Base-by-base conservation (phyloP, 1,140 invertebrate species). In the Contarinia nasturtii region DNA sequence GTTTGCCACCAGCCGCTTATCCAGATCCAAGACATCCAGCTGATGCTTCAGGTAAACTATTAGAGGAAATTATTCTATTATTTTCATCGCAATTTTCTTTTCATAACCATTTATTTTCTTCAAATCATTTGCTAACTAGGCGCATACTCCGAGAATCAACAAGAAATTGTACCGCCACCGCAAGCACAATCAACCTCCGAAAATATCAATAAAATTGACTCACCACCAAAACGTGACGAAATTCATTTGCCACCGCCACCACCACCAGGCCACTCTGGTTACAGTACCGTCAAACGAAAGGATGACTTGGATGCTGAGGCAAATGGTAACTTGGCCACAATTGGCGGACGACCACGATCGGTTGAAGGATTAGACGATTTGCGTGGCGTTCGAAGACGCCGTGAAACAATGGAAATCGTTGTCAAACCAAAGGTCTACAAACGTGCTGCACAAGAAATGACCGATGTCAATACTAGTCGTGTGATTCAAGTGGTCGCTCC, bases 401-500 rank as follows among this genome's bases (percentile, higher is more conserved):
- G 78, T 57, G 52, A 68, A 52, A 71, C 67, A 7, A 72, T 79
- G 51, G 75, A 73, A 37, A 54, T 79, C 36, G 70, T 79, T 17
- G 70, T 77, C 2, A 63, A 63, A 50, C 73, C 74, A 33, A 73
- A 82, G 53, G 80, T 87, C 44, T 86, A 87, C 69, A 87, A 86
- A 57, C 72, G 85, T 46, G 82, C 83, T 51, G 77, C 86, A 43
- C 85, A 89, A 66, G 85, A 89, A 64, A 90, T 90, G 86, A 91
- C 86, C 15, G 88, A 93, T 58, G 86, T 94, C 1, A 86, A 88
- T 57, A 93, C 88, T 18, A 86, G 83, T 56, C 71, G 87, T 55
- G 82, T 77, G 27, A 91, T 94, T 54, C 88, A 91, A 63, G 89
- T 93, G 1, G 89, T 93, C 0, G 85, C 88, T 7, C 88, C 89